phyloP scores from a whole-genome alignment of 23 tunicate genomes.

The Halocynthia aurantium region DNA sequence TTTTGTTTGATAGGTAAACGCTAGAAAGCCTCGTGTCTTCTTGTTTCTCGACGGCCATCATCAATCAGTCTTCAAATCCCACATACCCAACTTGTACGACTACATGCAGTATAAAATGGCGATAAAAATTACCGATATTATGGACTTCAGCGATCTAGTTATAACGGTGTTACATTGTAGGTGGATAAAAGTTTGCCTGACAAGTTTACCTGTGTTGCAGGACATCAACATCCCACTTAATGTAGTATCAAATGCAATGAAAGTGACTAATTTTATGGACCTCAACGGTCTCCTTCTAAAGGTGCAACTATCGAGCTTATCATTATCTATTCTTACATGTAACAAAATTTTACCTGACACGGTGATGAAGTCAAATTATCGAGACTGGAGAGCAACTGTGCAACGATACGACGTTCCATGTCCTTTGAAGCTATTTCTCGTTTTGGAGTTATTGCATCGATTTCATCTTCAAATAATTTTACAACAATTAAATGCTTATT shows the following conservation, averaged over 20 bases:
- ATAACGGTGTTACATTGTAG: too few species aligned
- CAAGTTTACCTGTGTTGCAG: too few species aligned
- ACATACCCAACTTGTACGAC: neutral
- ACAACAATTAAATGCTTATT: neutral
- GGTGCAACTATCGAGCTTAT: too few species aligned
- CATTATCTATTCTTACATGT: too few species aligned
- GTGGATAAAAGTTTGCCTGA: too few species aligned
- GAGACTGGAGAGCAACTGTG: slow-evolving; percentile 64
- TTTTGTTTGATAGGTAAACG: neutral
- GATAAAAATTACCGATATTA: too few species aligned
- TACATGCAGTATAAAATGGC: too few species aligned
- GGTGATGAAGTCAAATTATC: slow-evolving; percentile 48
- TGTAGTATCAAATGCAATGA: too few species aligned
- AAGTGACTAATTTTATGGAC: too few species aligned
- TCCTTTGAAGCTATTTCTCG: slow-evolving; percentile 77
- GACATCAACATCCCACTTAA: too few species aligned
- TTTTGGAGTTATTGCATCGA: slow-evolving; percentile 66
- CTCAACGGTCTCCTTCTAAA: too few species aligned
- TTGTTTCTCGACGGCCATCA: neutral
- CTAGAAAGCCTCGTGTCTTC: neutral
- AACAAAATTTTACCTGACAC: slow-evolving; percentile 1
- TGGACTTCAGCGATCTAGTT: too few species aligned
- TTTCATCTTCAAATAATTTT: slow-evolving; percentile 49
- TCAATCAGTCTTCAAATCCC: neutral
- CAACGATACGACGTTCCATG: slow-evolving; percentile 69